Percentiles rank a stretch among this genome's conserved stretches.
These are phyloP conservation scores for Drosophila quadrilineata DNA, from an alignment of 1,140 invertebrate genomes.

Conservation along the genomic window DNA sequence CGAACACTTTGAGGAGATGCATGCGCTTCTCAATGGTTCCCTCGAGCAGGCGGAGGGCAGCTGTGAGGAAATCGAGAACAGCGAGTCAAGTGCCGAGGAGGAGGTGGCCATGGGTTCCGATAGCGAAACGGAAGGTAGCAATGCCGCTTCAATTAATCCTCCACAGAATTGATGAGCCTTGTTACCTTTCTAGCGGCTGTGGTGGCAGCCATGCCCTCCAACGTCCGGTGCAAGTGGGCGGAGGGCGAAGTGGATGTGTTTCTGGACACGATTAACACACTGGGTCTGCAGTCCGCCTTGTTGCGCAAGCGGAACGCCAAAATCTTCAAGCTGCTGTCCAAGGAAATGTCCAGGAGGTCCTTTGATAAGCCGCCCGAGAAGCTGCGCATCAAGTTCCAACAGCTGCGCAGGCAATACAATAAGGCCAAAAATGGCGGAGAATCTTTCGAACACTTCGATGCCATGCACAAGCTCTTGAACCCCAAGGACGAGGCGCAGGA, in stretches of 20 bases:
- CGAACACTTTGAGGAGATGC: conserved; percentile 30
- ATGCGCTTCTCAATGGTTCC: conserved; percentile 13
- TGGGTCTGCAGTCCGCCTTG: conserved; percentile 47
- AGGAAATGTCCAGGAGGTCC: conserved; percentile 48
- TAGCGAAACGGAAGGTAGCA: conserved; percentile 46
- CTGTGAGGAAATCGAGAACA: conserved; percentile 22
- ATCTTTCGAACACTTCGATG: conserved; percentile 52
- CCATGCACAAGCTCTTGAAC: conserved; percentile 54
- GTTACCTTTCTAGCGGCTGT: conserved; percentile 12
- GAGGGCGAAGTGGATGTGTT: conserved; percentile 53
- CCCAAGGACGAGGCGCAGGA: conserved; percentile 21
- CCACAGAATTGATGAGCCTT: not conserved
- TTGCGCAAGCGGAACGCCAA: conserved; percentile 60
- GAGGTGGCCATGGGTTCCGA: conserved; percentile 28
- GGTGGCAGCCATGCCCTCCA: conserved; percentile 23
- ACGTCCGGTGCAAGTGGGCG: conserved; percentile 52
- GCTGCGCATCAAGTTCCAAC: conserved; percentile 61
- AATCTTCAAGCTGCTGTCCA: conserved; percentile 53
- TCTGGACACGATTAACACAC: conserved; percentile 39
- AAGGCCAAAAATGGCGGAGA: conserved; percentile 48
- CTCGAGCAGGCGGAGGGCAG: conserved; percentile 18
- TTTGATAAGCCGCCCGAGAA: conserved; percentile 48
- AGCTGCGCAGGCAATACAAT: conserved; percentile 51
- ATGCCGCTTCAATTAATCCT: too few relatives aligned
- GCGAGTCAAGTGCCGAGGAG: conserved; percentile 29